Evolutionary conservation across 2,113 vertebrate genomes (phyloP), one percentile per base, ranked within the genome.

Genomic region (Delphinapterus leucas): DNA sequence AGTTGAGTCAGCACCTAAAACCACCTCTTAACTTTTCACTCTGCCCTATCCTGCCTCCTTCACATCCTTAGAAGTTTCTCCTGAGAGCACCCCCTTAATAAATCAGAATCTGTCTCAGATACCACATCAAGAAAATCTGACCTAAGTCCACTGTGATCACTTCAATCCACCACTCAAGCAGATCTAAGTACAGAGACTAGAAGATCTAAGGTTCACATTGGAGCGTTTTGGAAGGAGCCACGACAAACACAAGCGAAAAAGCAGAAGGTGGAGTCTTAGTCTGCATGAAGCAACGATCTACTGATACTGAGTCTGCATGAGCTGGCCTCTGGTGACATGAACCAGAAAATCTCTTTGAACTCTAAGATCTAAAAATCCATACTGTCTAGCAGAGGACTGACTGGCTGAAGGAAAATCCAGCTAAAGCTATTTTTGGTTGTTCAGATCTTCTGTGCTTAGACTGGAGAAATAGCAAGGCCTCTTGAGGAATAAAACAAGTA

Each of bases 271-370:
- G 14, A 63, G 5, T n/a, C 13, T 1, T 3, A 6, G 1, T 96
- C 86, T 60, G 1, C 44, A 12, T 2, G 28, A 49, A 60, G 38
- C 31, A 14, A 53, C 1, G 18, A 11, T 8, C 47, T 33, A 7
- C 10, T 18, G 38, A 33, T 25, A 17, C 0, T 7, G 2, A 18
- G 17, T 65, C 33, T 60, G 20, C 6, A 1, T 20, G 58, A 31
- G 4, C 25, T 28, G 20, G 8, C 28, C 44, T 88, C 70, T 47
- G 18, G 25, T 9, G 58, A 55, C 7, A 9, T 12, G 60, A 65
- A 55, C 86, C 81, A 60, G 82, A 67, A 92, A 96, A 74, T 58
- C 83, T 93, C 71, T 58, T 41, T 44, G 93, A 85, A 70, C 23
- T 44, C 14, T 44, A 23, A 92, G 65, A 60, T 21, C 74, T 94